These are phyloP conservation scores for Acanthiza pusilla DNA, from an alignment of 2,797 vertebrate species.

Conservation along the genomic window DNA sequence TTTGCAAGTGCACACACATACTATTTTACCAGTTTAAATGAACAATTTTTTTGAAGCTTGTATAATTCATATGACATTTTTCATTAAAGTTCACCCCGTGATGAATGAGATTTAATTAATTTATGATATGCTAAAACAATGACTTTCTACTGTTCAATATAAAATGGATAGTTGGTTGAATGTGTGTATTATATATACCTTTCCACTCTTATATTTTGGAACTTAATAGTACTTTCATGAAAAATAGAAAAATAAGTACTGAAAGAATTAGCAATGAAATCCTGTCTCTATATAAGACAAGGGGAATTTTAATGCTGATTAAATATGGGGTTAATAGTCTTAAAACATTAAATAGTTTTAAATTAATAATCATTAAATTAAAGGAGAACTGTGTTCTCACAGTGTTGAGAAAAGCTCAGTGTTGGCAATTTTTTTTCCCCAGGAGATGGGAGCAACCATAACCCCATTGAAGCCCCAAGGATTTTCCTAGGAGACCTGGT, in stretches of 20 bases:
- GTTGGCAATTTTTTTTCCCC: background rate
- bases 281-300: background rate
- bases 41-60: background rate
- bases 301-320: background rate
- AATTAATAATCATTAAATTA: background rate
- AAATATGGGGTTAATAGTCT: background rate
- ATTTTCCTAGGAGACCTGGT: background rate
- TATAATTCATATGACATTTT: background rate
- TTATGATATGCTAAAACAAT: background rate
- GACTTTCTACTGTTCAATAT: background rate
- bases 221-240: background rate
- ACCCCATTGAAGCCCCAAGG: background rate
- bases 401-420: background rate
- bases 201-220: background rate
- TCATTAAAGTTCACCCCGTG: background rate
- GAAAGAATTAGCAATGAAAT: background rate
- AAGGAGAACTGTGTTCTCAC: background rate
- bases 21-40: background rate
- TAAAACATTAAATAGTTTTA: background rate
- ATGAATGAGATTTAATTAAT: background rate
- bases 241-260: background rate
- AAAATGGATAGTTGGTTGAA: background rate
- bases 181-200: background rate
- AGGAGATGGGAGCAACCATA: background rate
- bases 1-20: background rate